Evolutionary conservation across 2,888 invertebrate genomes (phyloP).

Genomic region (Aphodius granarius): DNA sequence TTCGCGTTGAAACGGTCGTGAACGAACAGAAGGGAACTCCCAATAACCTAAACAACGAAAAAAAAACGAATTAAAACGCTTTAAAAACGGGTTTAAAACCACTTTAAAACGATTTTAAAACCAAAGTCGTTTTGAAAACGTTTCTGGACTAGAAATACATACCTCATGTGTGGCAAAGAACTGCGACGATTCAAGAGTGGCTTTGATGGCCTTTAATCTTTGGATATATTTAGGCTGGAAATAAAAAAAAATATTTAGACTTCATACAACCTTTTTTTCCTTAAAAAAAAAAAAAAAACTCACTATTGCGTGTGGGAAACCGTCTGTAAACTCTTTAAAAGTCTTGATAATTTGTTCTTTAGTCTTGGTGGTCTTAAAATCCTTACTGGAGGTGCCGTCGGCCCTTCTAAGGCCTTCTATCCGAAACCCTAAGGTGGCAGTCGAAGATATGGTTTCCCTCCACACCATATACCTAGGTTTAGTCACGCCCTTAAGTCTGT

Average conservation of each 20-base stretch:
- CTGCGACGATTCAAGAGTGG: slow-evolving; percentile 79
- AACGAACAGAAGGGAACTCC: slow-evolving; percentile 92
- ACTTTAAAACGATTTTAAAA: too few relatives aligned
- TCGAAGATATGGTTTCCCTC: slow-evolving; percentile 96
- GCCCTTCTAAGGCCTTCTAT: slow-evolving; percentile 93
- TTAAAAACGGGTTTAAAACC: too few relatives aligned
- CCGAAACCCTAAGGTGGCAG: slow-evolving; percentile 94
- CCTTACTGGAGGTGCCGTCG: slow-evolving; percentile 90
- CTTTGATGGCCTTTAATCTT: slow-evolving; percentile 80
- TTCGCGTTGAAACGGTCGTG: slow-evolving; percentile 88
- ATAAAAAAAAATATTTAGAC: slow-evolving; percentile 33
- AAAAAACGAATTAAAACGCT: too few relatives aligned
- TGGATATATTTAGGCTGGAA: slow-evolving; percentile 81
- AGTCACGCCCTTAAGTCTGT: slow-evolving; percentile 86
- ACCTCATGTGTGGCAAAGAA: slow-evolving; percentile 92
- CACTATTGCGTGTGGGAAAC: slow-evolving; percentile 78
- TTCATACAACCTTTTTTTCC: not conserved
- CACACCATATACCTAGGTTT: slow-evolving; percentile 95
- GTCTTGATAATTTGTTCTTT: slow-evolving; percentile 80
- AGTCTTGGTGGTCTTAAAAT: slow-evolving; percentile 92
- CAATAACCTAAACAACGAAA: slow-evolving; percentile 68
- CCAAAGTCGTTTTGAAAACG: not conserved
- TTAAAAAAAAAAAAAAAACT: slow-evolving; percentile 48
- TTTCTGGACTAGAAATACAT: slow-evolving; percentile 30
- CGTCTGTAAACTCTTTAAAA: slow-evolving; percentile 78